Evolutionary conservation across 1,140 invertebrate genomes (phyloP).

Genomic region (Trypoxylus dichotomus): DNA sequence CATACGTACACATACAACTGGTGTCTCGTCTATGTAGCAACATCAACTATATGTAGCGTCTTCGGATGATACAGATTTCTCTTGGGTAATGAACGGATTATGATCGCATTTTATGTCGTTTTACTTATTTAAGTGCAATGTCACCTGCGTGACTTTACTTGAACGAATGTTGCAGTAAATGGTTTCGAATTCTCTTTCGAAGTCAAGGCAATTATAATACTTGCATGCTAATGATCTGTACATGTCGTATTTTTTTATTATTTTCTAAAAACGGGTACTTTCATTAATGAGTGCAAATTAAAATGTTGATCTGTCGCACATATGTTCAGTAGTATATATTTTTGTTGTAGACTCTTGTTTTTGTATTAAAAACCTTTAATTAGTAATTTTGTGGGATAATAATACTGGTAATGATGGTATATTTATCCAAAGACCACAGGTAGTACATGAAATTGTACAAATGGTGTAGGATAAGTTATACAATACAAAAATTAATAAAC

Average conservation of each 20-base stretch:
- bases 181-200: constrained; percentile 1
- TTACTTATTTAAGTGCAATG: background rate
- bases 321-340: no score
- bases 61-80: constrained; percentile 22
- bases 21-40: background rate
- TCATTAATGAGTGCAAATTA: no score
- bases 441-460: no score
- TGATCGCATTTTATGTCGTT: background rate
- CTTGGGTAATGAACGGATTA: constrained; percentile 10
- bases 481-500: no score
- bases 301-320: no score
- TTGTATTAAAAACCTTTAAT: no score
- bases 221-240: background rate
- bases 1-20: background rate
- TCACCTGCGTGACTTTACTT: background rate
- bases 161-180: background rate
- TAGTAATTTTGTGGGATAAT: no score
- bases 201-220: background rate
- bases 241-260: background rate
- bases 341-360: no score
- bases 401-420: no score
- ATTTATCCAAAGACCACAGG: no score
- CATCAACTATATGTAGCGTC: background rate
- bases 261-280: no score
- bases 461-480: no score